A percentile compares a stretch with the other conserved stretches of the same genome.
phyloP scores from a whole-genome alignment of 2,797 vertebrate species.

The Sebastiscus tertius region DNA sequence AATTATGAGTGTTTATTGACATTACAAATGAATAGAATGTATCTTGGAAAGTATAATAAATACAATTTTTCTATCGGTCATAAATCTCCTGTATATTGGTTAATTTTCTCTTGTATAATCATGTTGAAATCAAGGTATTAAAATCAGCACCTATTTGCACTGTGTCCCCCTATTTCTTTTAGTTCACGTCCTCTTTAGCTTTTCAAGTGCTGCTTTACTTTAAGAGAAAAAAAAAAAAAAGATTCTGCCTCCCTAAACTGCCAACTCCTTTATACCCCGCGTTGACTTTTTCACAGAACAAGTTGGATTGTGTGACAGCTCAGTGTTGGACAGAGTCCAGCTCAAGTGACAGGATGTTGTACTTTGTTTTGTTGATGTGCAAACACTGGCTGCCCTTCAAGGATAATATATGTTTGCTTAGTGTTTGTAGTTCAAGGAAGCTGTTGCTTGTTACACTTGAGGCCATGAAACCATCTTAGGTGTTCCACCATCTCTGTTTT shows the following conservation, averaged over 20 bases:
- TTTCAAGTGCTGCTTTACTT: background rate
- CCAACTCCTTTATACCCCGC: background rate
- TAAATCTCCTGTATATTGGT: constrained; percentile 84
- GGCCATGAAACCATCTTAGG: background rate
- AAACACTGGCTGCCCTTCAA: constrained; percentile 43
- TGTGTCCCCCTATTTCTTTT: constrained; percentile 70
- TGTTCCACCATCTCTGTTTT: background rate
- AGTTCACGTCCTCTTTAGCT: background rate
- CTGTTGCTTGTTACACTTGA: constrained; percentile 10
- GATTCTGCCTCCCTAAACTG: background rate
- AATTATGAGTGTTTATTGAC: constrained; percentile 84
- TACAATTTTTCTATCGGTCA: constrained; percentile 85
- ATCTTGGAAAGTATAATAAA: constrained; percentile 88
- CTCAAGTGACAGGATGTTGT: constrained; percentile 24
- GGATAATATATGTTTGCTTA: constrained; percentile 21
- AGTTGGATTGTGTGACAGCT: constrained; percentile 24
- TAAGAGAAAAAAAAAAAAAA: background rate
- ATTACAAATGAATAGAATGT: constrained; percentile 86
- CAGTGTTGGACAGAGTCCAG: constrained; percentile 8
- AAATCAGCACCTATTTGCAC: constrained; percentile 77
- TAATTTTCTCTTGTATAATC: constrained; percentile 84
- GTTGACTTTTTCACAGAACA: background rate
- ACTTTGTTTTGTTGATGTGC: constrained; percentile 40
- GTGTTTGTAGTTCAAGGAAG: constrained; percentile 7
- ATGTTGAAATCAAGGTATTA: constrained; percentile 84